Conservation (phyloP, 2,113 vertebrate genomes). For the Takifugu flavidus region DNA sequence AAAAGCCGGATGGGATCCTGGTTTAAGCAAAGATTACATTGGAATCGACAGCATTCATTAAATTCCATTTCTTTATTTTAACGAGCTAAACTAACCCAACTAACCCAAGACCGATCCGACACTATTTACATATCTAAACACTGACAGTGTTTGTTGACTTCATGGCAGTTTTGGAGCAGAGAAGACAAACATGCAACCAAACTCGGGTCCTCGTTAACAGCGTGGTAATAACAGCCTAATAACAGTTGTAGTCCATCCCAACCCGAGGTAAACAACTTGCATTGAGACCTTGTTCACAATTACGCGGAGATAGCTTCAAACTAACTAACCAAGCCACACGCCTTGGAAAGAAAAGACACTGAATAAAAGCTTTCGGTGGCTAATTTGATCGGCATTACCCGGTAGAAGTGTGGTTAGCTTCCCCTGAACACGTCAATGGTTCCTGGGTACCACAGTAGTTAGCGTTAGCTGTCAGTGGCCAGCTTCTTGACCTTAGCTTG, state of each 20-base stretch:
- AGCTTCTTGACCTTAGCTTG: slow-evolving; percentile 73
- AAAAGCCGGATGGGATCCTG: too few species aligned
- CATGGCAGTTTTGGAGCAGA: too few species aligned
- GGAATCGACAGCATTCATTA: too few species aligned
- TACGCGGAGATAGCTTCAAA: slow-evolving; percentile 7
- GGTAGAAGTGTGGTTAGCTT: not conserved
- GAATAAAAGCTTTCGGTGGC: not conserved
- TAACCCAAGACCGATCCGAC: too few species aligned
- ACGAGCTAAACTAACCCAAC: too few species aligned
- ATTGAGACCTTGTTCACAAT: not conserved
- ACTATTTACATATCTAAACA: too few species aligned
- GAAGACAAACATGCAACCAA: too few species aligned
- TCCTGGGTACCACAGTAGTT: slow-evolving; percentile 21
- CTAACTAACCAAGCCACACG: not conserved
- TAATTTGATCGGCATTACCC: not conserved
- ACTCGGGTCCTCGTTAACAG: not conserved
- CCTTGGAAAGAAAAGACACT: not conserved
- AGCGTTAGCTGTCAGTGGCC: slow-evolving; percentile 48
- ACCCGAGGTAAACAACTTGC: not conserved
- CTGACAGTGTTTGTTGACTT: too few species aligned
- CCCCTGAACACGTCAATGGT: slow-evolving; percentile 12
- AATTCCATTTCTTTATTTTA: too few species aligned
- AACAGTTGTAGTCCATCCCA: not conserved
- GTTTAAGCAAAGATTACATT: too few species aligned
- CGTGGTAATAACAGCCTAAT: not conserved